Evolutionary conservation across 2,113 vertebrate genomes (phyloP).

Genomic region (Clupea harengus): DNA sequence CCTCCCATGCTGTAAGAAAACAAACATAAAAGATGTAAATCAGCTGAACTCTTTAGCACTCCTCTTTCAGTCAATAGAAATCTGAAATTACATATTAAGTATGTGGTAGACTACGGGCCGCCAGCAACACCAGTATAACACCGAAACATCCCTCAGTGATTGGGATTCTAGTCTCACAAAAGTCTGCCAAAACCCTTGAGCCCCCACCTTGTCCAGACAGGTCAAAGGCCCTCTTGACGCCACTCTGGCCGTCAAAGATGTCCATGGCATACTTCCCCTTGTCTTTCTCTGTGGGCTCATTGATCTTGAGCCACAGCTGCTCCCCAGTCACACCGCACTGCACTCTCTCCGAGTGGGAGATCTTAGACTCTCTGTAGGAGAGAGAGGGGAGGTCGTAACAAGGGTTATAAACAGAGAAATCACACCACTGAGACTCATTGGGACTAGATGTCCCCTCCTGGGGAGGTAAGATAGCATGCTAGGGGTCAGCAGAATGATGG

Average conservation of each 20-base stretch:
- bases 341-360: slow-evolving; percentile 87
- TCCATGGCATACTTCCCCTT: slow-evolving; percentile 93
- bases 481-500: background rate
- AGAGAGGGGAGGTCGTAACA: background rate
- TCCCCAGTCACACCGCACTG: slow-evolving; percentile 88
- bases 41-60: background rate
- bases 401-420: background rate
- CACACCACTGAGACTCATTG: background rate
- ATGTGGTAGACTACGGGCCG: too few relatives aligned
- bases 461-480: background rate
- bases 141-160: background rate
- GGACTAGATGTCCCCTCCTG: background rate
- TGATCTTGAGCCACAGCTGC: slow-evolving; percentile 96
- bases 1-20: slow-evolving; percentile 82
- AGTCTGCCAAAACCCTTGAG: slow-evolving; percentile 20
- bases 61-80: too few relatives aligned
- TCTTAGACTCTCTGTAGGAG: slow-evolving; percentile 75
- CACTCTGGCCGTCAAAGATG: slow-evolving; percentile 88
- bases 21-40: slow-evolving; percentile 29
- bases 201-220: slow-evolving; percentile 86
- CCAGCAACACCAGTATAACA: background rate
- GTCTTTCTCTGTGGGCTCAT: slow-evolving; percentile 94
- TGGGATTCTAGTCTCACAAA: background rate
- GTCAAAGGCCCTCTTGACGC: slow-evolving; percentile 82
- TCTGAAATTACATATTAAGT: too few relatives aligned